These are phyloP conservation scores for Kobus ellipsiprymnus DNA, from an alignment of 2,113 vertebrate species.

Conservation along the genomic window DNA sequence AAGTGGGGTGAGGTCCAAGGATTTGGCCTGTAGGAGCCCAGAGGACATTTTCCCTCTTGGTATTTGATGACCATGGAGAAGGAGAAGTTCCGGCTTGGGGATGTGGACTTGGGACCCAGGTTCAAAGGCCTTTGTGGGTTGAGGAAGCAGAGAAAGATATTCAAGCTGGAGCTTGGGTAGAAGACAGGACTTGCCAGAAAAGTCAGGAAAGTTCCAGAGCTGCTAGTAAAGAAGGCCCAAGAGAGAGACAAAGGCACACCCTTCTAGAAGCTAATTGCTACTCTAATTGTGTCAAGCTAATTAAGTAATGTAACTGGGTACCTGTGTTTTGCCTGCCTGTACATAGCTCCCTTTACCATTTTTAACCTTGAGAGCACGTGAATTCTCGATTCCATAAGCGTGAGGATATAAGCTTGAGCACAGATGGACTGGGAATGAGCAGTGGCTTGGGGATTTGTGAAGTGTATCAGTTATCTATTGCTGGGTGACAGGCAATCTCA, in stretches of 20 bases:
- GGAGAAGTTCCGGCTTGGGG: neutral
- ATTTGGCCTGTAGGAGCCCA: neutral
- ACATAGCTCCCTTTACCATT: neutral
- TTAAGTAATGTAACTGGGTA: constrained; percentile 25
- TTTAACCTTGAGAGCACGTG: neutral
- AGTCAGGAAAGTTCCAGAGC: neutral
- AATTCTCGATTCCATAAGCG: neutral
- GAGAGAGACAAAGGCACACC: neutral
- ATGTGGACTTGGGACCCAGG: neutral
- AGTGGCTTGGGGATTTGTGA: neutral
- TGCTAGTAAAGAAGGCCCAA: neutral
- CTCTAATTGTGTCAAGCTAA: constrained; percentile 56
- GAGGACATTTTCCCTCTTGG: neutral
- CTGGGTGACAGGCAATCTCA: neutral
- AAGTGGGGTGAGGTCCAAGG: neutral
- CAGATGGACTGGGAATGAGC: neutral
- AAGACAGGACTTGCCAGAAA: neutral
- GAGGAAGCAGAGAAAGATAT: neutral
- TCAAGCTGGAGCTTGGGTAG: neutral
- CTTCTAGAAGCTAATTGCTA: constrained; percentile 41
- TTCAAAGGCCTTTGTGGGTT: neutral
- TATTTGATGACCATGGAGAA: neutral
- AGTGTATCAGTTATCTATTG: neutral
- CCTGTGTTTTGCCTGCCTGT: neutral
- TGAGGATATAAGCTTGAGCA: neutral